A percentile compares a stretch with the other conserved stretches of the same genome.
These are phyloP conservation scores for Lathamus discolor DNA, from an alignment of 2,113 vertebrate species.

Conservation along the genomic window DNA sequence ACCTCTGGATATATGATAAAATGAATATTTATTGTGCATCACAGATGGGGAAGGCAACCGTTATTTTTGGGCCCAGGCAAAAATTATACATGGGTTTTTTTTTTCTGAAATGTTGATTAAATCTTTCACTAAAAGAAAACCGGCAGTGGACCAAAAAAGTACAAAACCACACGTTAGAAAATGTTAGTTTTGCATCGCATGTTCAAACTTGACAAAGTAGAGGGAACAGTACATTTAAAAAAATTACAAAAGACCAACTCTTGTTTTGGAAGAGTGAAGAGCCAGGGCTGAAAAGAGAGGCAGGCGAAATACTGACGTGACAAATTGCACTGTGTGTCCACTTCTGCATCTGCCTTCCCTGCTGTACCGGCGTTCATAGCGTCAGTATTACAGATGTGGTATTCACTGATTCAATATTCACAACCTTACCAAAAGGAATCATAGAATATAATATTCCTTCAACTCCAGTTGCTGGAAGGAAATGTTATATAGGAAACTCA, in stretches of 20 bases:
- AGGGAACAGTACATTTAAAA: background rate
- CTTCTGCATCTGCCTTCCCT: background rate
- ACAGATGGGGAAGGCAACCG: background rate
- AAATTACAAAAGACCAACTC: background rate
- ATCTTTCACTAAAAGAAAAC: background rate
- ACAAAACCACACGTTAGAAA: background rate
- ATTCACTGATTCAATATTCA: background rate
- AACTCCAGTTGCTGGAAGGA: background rate
- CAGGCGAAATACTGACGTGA: background rate
- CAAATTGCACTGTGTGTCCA: fast-evolving
- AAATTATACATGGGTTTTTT: background rate
- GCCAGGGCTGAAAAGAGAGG: background rate
- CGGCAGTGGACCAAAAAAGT: background rate
- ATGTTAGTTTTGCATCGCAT: background rate
- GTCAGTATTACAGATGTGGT: background rate
- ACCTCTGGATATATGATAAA: background rate
- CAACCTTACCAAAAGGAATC: background rate
- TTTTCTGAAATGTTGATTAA: background rate
- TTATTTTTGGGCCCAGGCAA: background rate
- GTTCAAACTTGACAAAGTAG: background rate
- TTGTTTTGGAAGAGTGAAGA: background rate
- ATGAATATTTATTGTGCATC: background rate
- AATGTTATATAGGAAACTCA: background rate
- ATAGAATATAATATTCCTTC: background rate
- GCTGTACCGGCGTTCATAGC: fast-evolving